Conservation (phyloP, 1,140 invertebrate genomes). For the Drosophila nigromelanica region DNA sequence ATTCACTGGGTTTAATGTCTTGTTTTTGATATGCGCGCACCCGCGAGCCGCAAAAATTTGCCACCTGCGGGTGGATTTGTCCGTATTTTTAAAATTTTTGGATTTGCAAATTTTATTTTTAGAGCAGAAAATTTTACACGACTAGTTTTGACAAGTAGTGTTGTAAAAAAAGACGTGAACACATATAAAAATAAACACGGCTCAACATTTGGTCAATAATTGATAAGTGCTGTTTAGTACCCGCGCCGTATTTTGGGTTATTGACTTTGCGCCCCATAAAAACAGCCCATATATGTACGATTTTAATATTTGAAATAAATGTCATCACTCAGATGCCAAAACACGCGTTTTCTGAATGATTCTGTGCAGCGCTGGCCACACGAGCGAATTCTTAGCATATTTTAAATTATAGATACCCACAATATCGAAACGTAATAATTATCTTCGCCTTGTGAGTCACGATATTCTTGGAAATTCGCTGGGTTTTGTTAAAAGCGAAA, state of each 20-base stretch:
- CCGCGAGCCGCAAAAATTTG: too few relatives aligned
- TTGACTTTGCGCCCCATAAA: conserved; percentile 48
- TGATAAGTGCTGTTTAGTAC: background rate
- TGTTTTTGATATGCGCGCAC: too few relatives aligned
- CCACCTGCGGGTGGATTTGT: too few relatives aligned
- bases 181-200: too few relatives aligned
- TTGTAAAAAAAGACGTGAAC: too few relatives aligned
- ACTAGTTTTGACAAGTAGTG: too few relatives aligned
- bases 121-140: too few relatives aligned
- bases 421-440: conserved; percentile 35
- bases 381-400: conserved; percentile 70
- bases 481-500: conserved; percentile 27
- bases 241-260: conserved; percentile 31
- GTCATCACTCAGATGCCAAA: conserved; percentile 1
- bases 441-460: conserved; percentile 60
- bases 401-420: conserved; percentile 29
- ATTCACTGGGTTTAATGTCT: too few relatives aligned
- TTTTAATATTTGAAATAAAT: conserved; percentile 7
- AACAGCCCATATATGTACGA: background rate
- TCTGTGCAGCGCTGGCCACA: conserved; percentile 53
- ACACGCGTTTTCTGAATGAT: conserved; percentile 73
- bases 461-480: conserved; percentile 68
- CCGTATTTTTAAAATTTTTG: too few relatives aligned
- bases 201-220: background rate
- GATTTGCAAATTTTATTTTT: too few relatives aligned